Evolutionary conservation across 2,797 vertebrate genomes (phyloP), one percentile per base, ranked within the genome.

Genomic region (Simalia tracyae): DNA sequence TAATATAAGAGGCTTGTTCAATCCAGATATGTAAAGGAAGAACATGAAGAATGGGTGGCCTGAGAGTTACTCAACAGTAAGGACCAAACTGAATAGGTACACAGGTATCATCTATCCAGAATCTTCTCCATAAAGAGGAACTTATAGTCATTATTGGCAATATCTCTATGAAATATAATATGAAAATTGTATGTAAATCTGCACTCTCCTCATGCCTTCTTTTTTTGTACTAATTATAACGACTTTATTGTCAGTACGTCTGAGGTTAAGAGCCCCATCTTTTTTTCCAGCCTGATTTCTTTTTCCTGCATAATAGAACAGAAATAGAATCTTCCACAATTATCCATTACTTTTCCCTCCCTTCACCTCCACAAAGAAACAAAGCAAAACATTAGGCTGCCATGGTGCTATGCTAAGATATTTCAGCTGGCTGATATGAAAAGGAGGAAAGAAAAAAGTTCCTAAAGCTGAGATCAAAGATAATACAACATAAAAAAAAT

Each of bases 381-480:
- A 81, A 81, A 81, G 72, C 36, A 81, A 66, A 86, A 46, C 0
- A 4, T 92, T 42, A 56, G 28, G 64, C 46, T 56, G n/a, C 46
- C 84, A 61, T 3, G 11, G 64, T 7, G 57, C 50, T 60, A 87
- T 26, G 59, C 57, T 81, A 84, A 90, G 59, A 11, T 72, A 57
- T 87, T 90, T 90, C 84, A 84, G 26, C 46, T 42, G 46, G 15
- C 24, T 63, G 84, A 89, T 76, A 61, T 66, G 61, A 61, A 86
- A 76, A 64, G 17, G 24, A 24, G 8, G 6, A 2, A 42, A 72
- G 3, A 46, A 66, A 31, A 22, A 54, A 46, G 84, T 76, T 63
- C 81, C 89, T 87, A 85, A 90, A 87, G 46, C 89, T 42, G 24
- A 92, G 46, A 64, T 92, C 91, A 90, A 92, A 92, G 91, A 86